These are phyloP conservation scores for Heliangelus exortis DNA, from an alignment of 2,797 vertebrate genomes.

Conservation along the genomic window DNA sequence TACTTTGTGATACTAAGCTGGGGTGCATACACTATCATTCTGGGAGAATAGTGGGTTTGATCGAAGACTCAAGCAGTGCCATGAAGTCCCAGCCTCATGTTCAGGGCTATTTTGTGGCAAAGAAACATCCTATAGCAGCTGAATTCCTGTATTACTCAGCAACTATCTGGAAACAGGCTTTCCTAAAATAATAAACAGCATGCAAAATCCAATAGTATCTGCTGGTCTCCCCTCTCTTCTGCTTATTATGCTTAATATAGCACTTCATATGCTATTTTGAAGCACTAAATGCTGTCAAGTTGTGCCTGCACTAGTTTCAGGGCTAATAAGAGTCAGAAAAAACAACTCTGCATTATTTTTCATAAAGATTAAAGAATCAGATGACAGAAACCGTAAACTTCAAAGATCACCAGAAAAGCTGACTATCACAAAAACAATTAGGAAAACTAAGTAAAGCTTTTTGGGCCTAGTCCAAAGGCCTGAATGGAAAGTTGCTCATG, in stretches of 20 bases:
- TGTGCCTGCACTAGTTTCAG: not conserved
- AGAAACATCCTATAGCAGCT: not conserved
- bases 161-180: not conserved
- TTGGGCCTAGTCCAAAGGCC: not conserved
- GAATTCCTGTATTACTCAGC: not conserved
- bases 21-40: not conserved
- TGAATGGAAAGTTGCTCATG: not conserved
- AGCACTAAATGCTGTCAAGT: not conserved
- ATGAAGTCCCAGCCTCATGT: not conserved
- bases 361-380: not conserved
- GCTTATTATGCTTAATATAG: not conserved
- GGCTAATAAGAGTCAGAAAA: not conserved
- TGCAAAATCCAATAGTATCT: not conserved
- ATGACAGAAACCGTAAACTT: not conserved
- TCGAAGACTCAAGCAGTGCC: not conserved
- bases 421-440: not conserved
- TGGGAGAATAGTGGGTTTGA: not conserved
- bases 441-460: not conserved
- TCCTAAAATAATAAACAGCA: not conserved
- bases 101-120: not conserved
- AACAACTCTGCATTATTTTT: not conserved
- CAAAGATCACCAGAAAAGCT: not conserved
- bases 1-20: not conserved
- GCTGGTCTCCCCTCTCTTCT: not conserved
- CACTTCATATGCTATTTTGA: not conserved